phyloP scores from a whole-genome alignment of 2,797 vertebrate species.

The Myiotriccus ornatus region DNA sequence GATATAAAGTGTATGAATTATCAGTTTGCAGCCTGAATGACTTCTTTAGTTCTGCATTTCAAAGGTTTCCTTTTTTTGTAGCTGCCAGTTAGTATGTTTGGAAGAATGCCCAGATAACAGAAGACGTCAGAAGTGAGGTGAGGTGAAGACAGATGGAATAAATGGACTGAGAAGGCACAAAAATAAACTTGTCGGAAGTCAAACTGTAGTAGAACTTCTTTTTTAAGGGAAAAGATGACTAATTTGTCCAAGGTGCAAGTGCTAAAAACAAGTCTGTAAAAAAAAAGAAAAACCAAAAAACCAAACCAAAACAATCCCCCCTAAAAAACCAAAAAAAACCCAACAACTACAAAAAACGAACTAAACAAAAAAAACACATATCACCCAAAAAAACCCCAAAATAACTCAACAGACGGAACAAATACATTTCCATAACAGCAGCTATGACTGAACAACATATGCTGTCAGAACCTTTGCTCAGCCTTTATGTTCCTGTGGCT shows the following conservation, averaged over 20 bases:
- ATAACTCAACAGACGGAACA: not conserved
- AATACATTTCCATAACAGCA: not conserved
- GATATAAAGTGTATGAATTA: slow-evolving; percentile 52
- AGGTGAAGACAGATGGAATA: slow-evolving; percentile 63
- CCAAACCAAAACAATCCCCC: not conserved
- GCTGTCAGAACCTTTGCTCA: not conserved
- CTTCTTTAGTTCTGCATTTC: slow-evolving; percentile 54
- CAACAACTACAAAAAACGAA: no score
- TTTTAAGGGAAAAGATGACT: slow-evolving; percentile 44
- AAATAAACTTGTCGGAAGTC: slow-evolving; percentile 49
- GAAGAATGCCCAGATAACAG: slow-evolving; percentile 64
- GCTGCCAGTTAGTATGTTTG: slow-evolving; percentile 51
- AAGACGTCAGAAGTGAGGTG: slow-evolving; percentile 57
- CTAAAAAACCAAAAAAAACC: not conserved
- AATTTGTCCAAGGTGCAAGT: not conserved
- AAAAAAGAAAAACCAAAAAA: not conserved
- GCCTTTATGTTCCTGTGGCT: not conserved
- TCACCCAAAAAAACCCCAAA: not conserved
- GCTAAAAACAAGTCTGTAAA: not conserved
- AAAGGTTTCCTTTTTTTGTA: slow-evolving; percentile 55
- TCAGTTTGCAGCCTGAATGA: slow-evolving; percentile 29
- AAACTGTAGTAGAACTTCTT: not conserved
- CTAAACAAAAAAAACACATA: not conserved
- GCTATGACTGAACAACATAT: not conserved
- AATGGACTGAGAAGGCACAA: slow-evolving; percentile 47